Conservation (phyloP, 2,113 vertebrate genomes). For the Chloebia gouldiae region DNA sequence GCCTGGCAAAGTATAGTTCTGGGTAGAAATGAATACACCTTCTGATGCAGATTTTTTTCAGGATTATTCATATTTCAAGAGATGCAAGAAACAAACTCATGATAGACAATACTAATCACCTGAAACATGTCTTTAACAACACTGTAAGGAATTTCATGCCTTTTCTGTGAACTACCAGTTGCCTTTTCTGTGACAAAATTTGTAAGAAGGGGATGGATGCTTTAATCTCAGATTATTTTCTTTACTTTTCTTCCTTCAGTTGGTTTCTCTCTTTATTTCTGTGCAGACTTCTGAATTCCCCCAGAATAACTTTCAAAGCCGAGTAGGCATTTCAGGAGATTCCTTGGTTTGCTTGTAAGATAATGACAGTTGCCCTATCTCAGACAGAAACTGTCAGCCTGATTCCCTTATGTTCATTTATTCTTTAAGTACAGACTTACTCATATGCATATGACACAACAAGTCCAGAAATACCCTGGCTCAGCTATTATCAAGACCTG, state of each 20-base stretch:
- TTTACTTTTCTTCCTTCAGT: neutral
- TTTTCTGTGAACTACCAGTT: neutral
- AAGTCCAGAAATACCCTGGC: neutral
- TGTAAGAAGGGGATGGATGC: neutral
- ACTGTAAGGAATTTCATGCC: neutral
- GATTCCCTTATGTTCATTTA: neutral
- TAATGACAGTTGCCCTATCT: neutral
- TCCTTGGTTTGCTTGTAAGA: neutral
- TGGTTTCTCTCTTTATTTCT: neutral
- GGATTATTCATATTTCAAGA: neutral
- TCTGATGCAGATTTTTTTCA: neutral
- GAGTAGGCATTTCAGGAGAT: neutral
- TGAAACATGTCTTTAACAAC: neutral
- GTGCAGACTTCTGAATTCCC: neutral
- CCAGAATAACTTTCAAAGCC: slow-evolving; percentile 11
- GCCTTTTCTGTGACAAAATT: neutral
- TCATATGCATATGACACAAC: neutral
- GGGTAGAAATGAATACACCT: neutral
- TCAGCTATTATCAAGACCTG: neutral
- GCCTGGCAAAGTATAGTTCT: neutral
- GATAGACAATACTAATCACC: neutral
- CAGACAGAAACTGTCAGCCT: neutral
- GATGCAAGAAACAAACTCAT: neutral
- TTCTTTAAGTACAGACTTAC: neutral
- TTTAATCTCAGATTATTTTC: slow-evolving; percentile 10